Evolutionary conservation across 2,888 invertebrate species (phyloP), one percentile per base, ranked within the genome.

Genomic region (Strigamia crassipes): DNA sequence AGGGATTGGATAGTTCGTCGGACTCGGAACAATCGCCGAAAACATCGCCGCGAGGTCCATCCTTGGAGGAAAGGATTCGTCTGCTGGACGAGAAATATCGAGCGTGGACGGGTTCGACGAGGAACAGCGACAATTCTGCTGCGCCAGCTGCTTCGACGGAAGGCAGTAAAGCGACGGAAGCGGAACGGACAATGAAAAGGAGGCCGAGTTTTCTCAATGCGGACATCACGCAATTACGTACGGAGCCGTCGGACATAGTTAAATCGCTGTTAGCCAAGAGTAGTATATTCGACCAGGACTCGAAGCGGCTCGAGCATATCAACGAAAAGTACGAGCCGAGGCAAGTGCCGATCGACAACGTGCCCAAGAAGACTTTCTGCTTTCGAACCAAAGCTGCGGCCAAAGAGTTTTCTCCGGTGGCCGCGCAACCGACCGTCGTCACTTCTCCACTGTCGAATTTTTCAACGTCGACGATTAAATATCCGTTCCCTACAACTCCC

Each of bases 261-360:
- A 94, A 95, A 86, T 95, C 96, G 31, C 91, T 98, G 85, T 90
- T 97, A 86, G 95, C 96, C 6, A 95, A 96, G 88, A 93, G 94
- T 84, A 96, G 96, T 81, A 95, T 98, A 81, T 97, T 98, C 88
- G 98, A 98, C 87, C 97, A 97, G 88, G 98, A 98, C 88, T 92
- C 94, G 61, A 96, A 97, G 88, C 91, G 98, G 46, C 90, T 98
- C 83, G 96, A 96, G 88, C 86, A 87, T 86, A 93, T 94, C 82
- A 91, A 93, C 87, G 92, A 96, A 88, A 92, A 95, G 89, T 92
- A 95, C 89, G 92, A 96, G 89, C 82, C 79, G 15, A 38, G 82
- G 51, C 78, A 80, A 31, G 27, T 81, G 18, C 38, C 79, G 34
- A 31, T 80, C 56, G 81, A 61, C 21, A 34, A 82, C 66, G 31